Conservation (phyloP, 1,140 invertebrate genomes). For the Rhopalosiphum padi region DNA sequence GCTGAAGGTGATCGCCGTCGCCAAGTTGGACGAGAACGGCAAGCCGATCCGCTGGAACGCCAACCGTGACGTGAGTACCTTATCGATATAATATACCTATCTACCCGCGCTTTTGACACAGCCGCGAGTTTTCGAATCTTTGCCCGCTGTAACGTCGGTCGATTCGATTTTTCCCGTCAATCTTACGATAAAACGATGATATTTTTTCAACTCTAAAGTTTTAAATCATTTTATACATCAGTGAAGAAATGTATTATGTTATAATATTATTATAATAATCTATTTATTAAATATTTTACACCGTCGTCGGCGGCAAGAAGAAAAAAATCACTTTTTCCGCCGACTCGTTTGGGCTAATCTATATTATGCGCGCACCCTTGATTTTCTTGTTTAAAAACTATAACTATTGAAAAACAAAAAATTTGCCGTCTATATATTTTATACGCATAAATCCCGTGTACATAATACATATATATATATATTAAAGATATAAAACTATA, state of each 20-base stretch:
- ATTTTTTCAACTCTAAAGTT: background rate
- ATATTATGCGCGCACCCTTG: too few relatives aligned
- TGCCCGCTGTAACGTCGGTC: background rate
- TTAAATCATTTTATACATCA: background rate
- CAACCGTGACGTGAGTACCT: background rate
- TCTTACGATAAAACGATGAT: background rate
- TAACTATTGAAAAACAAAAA: background rate
- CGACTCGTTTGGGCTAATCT: background rate
- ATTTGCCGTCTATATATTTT: background rate
- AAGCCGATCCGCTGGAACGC: background rate
- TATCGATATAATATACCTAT: too few relatives aligned
- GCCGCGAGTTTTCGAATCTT: too few relatives aligned
- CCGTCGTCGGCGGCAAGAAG: too few relatives aligned
- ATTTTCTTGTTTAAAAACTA: background rate
- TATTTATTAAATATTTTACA: too few relatives aligned
- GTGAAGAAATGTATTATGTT: too few relatives aligned
- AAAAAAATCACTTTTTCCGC: background rate
- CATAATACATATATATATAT: background rate
- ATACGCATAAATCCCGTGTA: background rate
- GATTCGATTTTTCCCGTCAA: background rate
- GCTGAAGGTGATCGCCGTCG: slow-evolving; percentile 17
- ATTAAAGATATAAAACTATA: background rate
- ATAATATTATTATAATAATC: too few relatives aligned
- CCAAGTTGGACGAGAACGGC: background rate
- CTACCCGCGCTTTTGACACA: too few relatives aligned